phyloP scores from a whole-genome alignment of 2,888 invertebrate genomes.

The Drymonia ruficornis region DNA sequence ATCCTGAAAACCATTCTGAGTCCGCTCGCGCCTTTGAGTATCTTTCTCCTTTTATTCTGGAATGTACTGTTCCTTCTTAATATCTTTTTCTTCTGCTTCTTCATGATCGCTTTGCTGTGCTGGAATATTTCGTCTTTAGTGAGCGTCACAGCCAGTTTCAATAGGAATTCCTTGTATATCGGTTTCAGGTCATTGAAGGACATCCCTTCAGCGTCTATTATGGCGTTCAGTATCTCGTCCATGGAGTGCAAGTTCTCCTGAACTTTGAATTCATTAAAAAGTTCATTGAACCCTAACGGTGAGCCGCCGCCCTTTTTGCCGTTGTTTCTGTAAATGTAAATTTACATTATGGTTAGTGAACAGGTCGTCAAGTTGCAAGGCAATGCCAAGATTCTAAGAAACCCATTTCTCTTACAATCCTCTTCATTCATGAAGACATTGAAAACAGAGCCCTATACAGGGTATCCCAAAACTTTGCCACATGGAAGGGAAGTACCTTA shows the following conservation, averaged over 20 bases:
- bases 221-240: conserved; percentile 94
- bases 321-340: conserved; percentile 80
- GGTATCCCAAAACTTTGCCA: no score
- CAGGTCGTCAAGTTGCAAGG: no score
- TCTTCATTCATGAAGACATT: no score
- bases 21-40: conserved; percentile 85
- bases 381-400: no score
- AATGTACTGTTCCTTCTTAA: conserved; percentile 83
- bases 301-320: conserved; percentile 89
- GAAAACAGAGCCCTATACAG: no score
- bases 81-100: conserved; percentile 90
- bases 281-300: conserved; percentile 93
- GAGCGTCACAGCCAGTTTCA: conserved; percentile 94
- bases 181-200: conserved; percentile 96
- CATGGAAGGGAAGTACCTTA: no score
- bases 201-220: conserved; percentile 96
- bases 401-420: no score
- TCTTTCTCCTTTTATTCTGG: conserved; percentile 85
- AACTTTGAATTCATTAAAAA: conserved; percentile 94
- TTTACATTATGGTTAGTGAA: neutral
- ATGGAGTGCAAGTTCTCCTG: conserved; percentile 95
- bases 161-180: conserved; percentile 94
- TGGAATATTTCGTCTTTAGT: conserved; percentile 97
- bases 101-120: conserved; percentile 95
- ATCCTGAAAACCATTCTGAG: conserved; percentile 87